Evolutionary conservation across 2,888 invertebrate species (phyloP).

Genomic region (Hybos culiciformis): DNA sequence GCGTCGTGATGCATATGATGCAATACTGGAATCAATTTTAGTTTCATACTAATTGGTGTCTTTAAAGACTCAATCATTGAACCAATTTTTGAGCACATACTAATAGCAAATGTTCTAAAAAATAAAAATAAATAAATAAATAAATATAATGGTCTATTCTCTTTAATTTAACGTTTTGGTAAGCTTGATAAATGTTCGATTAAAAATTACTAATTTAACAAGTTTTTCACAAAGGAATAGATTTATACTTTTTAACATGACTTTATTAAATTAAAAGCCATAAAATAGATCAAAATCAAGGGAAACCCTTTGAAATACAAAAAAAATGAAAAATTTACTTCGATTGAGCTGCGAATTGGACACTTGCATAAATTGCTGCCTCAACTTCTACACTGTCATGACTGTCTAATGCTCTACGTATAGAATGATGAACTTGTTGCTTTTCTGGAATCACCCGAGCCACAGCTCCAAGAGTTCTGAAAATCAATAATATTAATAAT

Average conservation of each 20-base stretch:
- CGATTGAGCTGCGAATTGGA: slow-evolving; percentile 88
- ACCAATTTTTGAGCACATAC: slow-evolving; percentile 89
- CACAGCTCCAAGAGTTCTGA: slow-evolving; percentile 74
- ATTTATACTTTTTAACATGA: too few relatives aligned
- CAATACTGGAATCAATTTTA: slow-evolving; percentile 78
- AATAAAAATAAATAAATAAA: background rate
- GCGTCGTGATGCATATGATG: slow-evolving; percentile 85
- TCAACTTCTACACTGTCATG: slow-evolving; percentile 92
- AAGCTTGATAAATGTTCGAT: too few relatives aligned
- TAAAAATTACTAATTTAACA: too few relatives aligned
- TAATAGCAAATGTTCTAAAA: slow-evolving; percentile 80
- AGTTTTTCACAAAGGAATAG: too few relatives aligned
- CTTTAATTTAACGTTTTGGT: too few relatives aligned
- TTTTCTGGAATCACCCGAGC: slow-evolving; percentile 88
- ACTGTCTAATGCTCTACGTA: slow-evolving; percentile 80
- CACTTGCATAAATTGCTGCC: slow-evolving; percentile 90
- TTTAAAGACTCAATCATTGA: slow-evolving; percentile 90
- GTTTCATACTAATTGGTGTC: slow-evolving; percentile 82
- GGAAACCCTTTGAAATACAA: too few relatives aligned
- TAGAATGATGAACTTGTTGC: slow-evolving; percentile 90
- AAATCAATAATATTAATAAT: background rate
- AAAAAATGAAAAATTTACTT: slow-evolving; percentile 43
- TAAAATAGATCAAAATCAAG: too few relatives aligned
- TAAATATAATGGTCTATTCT: too few relatives aligned
- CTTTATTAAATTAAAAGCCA: too few relatives aligned